Conservation (phyloP, 2,113 vertebrate species). For the Syngnathus floridae region DNA sequence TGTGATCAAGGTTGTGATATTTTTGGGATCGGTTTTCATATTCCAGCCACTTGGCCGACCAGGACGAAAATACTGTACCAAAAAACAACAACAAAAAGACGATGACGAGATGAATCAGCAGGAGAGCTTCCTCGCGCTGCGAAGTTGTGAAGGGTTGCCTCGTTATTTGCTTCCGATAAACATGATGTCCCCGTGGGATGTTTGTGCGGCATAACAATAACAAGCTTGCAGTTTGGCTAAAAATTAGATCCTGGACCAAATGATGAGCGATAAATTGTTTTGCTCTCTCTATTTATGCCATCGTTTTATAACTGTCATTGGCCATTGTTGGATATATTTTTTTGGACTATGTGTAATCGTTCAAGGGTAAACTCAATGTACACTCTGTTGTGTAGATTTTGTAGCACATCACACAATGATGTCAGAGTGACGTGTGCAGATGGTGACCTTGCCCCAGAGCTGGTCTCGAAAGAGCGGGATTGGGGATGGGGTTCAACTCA, state of each 20-base stretch:
- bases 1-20: no score
- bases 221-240: not conserved
- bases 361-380: no score
- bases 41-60: conserved; percentile 51
- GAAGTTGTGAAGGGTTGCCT: conserved; percentile 35
- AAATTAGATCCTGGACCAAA: not conserved
- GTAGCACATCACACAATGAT: no score
- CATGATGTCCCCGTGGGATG: not conserved
- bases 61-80: conserved; percentile 30
- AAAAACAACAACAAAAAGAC: conserved; percentile 60
- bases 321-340: no score
- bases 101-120: conserved; percentile 49
- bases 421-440: no score
- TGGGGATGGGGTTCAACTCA: no score
- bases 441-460: no score
- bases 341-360: no score
- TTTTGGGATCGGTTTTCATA: conserved; percentile 38
- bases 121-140: conserved; percentile 47
- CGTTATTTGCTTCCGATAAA: not conserved
- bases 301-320: no score
- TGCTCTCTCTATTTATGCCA: not conserved
- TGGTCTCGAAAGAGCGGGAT: no score
- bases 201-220: not conserved
- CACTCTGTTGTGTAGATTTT: no score
- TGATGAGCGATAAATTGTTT: no score